Percentiles rank a stretch among this genome's conserved stretches.
These are phyloP conservation scores for Columbina picui DNA, from an alignment of 2,113 vertebrate genomes.

Conservation along the genomic window DNA sequence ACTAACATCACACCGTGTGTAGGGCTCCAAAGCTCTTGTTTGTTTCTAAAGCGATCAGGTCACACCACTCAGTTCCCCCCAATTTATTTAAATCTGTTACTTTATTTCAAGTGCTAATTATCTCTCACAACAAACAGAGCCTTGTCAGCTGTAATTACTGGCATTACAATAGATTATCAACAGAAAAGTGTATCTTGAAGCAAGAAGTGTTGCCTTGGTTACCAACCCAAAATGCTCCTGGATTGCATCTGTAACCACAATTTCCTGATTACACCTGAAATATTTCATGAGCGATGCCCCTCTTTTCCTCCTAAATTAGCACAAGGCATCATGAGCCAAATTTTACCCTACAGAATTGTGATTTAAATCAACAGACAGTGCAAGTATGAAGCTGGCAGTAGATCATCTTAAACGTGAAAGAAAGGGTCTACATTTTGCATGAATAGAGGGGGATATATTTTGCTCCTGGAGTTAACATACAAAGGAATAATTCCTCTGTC, in stretches of 20 bases:
- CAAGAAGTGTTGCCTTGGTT: constrained; percentile 78
- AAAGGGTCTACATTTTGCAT: not conserved
- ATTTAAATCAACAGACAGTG: not conserved
- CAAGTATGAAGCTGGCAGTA: not conserved
- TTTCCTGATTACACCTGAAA: constrained; percentile 63
- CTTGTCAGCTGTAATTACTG: constrained; percentile 79
- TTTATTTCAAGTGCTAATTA: constrained; percentile 83
- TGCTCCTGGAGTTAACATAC: fast-evolving
- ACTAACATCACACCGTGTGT: not conserved
- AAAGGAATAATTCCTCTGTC: not conserved
- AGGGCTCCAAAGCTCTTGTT: constrained; percentile 51
- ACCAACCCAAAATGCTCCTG: constrained; percentile 69
- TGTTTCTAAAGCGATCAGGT: constrained; percentile 62
- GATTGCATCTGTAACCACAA: constrained; percentile 53
- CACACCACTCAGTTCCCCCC: constrained; percentile 53
- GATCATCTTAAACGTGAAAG: not conserved
- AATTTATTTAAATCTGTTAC: constrained; percentile 79
- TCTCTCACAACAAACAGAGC: constrained; percentile 80
- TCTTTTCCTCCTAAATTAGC: constrained; percentile 26
- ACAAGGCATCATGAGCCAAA: not conserved
- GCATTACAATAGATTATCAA: constrained; percentile 79
- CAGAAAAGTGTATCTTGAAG: constrained; percentile 70
- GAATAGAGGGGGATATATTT: not conserved
- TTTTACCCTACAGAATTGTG: not conserved
- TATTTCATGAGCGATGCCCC: not conserved